These are phyloP conservation scores for Crypturellus undulatus DNA, from an alignment of 2,113 vertebrate genomes.

Conservation along the genomic window DNA sequence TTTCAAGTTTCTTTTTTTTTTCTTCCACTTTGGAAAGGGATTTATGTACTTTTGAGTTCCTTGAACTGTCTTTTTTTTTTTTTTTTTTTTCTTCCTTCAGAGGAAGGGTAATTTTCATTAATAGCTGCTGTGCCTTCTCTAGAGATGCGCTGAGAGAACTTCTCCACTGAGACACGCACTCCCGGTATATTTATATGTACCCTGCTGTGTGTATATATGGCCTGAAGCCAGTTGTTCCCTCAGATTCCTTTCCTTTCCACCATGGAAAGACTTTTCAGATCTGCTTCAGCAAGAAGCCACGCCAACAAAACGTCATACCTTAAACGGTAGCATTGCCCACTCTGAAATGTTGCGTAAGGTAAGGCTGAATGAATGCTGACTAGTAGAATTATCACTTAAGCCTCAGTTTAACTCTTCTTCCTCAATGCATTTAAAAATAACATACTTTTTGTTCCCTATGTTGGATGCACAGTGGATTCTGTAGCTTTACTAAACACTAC, in stretches of 20 bases:
- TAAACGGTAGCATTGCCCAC: background rate
- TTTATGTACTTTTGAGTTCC: background rate
- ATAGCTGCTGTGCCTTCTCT: background rate
- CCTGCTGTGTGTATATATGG: background rate
- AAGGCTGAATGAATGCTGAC: background rate
- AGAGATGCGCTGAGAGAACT: background rate
- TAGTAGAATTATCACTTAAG: background rate
- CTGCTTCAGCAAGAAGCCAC: too few species aligned
- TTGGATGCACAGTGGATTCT: background rate
- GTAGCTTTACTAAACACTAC: background rate
- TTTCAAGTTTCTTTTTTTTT: background rate
- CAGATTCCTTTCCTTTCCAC: background rate
- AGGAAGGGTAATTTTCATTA: background rate
- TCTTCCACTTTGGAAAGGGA: background rate
- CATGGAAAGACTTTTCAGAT: background rate
- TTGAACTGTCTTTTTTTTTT: background rate
- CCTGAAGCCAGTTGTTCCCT: background rate
- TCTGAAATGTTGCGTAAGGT: background rate
- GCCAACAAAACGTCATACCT: background rate
- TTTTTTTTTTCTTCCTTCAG: background rate
- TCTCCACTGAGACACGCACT: background rate
- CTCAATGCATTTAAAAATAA: background rate
- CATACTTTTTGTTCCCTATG: too few species aligned
- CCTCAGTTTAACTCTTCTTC: background rate
- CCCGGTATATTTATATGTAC: background rate